Percentiles rank a stretch among this genome's conserved stretches.
Conservation (phyloP, 1,140 invertebrate species). For the Platorchestia sp. region DNA sequence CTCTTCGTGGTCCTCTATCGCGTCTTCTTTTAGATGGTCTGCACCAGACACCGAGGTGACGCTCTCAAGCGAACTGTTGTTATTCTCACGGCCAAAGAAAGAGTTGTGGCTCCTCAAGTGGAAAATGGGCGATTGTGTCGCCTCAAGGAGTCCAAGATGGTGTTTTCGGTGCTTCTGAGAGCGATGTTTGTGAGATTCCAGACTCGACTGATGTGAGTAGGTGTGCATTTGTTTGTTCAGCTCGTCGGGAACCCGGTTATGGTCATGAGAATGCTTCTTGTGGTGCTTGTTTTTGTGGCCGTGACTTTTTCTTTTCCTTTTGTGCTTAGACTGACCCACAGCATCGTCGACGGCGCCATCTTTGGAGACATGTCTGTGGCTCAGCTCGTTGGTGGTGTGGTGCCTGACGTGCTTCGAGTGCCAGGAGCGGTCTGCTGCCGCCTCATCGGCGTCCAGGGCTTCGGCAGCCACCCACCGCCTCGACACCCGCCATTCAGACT, state of each 20-base stretch:
- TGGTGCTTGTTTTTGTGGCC: not conserved
- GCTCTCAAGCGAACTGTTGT: not conserved
- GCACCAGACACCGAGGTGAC: not conserved
- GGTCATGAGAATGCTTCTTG: not conserved
- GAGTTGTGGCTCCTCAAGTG: not conserved
- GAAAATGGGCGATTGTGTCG: slow-evolving; percentile 6
- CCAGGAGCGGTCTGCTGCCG: not conserved
- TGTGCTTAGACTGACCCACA: not conserved
- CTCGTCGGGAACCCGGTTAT: not conserved
- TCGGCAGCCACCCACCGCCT: not conserved
- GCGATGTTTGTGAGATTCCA: slow-evolving; percentile 11
- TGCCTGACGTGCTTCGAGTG: not conserved
- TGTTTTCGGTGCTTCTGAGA: slow-evolving; percentile 28
- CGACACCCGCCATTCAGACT: slow-evolving; percentile 14
- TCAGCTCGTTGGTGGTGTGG: not conserved
- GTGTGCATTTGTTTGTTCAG: not conserved
- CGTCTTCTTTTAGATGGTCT: not conserved
- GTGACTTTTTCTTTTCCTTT: slow-evolving; percentile 15
- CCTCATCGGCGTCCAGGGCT: not conserved
- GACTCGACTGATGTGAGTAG: not conserved
- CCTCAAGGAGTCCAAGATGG: not conserved
- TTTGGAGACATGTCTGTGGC: not conserved
- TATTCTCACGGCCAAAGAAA: not conserved
- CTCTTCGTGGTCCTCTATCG: not conserved
- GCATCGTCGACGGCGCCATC: not conserved